A percentile compares a stretch with the other conserved stretches of the same genome.
These are phyloP conservation scores for Clivina fossor DNA, from an alignment of 2,888 invertebrate species.

Conservation along the genomic window DNA sequence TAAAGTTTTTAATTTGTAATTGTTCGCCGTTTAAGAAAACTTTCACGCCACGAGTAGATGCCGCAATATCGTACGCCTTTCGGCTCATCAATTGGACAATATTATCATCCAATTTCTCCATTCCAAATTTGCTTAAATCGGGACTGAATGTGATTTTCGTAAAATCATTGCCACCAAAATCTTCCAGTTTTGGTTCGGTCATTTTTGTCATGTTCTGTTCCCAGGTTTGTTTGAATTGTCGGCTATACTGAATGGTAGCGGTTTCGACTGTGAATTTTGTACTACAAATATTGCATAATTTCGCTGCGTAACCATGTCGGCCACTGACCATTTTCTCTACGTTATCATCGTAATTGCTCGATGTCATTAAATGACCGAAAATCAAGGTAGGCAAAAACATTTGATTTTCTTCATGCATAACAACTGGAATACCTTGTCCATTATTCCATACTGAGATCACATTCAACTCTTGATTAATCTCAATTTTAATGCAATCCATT, in stretches of 20 bases:
- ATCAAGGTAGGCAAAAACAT: conserved; percentile 99
- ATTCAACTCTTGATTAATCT: conserved; percentile 84
- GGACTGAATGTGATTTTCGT: conserved; percentile 94
- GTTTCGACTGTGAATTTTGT: conserved; percentile 96
- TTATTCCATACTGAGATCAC: conserved; percentile 94
- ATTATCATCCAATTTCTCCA: conserved; percentile 89
- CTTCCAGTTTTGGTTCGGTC: conserved; percentile 82
- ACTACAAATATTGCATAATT: conserved; percentile 98
- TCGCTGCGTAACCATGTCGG: conserved; percentile 98
- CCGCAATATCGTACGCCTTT: conserved; percentile 94
- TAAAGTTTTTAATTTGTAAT: conserved; percentile 85
- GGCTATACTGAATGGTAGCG: conserved; percentile 80
- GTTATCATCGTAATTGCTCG: conserved; percentile 97
- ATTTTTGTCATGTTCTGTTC: conserved; percentile 92
- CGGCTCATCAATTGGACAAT: conserved; percentile 89
- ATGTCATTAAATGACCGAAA: conserved; percentile 96
- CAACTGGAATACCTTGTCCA: conserved; percentile 96
- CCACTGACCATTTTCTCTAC: conserved; percentile 97
- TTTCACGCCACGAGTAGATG: conserved; percentile 83
- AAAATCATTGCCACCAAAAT: conserved; percentile 74
- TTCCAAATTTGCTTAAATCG: conserved; percentile 92
- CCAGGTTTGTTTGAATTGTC: conserved; percentile 95
- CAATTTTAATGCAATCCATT: conserved; percentile 91
- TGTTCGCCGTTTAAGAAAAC: conserved; percentile 87
- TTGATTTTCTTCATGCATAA: conserved; percentile 93